phyloP scores from a whole-genome alignment of 1,140 invertebrate species.

The Diabrotica undecimpunctata region DNA sequence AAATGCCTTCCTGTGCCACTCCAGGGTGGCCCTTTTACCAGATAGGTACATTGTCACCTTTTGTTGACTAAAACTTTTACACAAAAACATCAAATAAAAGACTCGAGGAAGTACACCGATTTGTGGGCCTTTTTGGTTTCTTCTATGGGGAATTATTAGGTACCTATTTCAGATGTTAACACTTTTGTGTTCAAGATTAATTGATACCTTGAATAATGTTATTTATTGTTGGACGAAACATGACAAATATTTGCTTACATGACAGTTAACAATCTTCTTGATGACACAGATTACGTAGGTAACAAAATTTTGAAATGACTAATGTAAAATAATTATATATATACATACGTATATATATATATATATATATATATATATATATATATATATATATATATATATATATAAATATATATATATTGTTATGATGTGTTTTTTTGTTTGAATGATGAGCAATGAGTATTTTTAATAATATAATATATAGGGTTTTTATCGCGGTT shows the following conservation, averaged over 20 bases:
- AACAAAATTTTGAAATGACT: no score
- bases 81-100: background rate
- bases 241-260: background rate
- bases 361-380: no score
- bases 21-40: conserved; percentile 1
- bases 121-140: background rate
- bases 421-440: no score
- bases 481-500: no score
- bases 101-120: background rate
- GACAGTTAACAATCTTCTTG: background rate
- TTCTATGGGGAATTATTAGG: conserved; percentile 2
- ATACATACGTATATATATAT: no score
- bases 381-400: no score
- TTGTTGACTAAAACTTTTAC: conserved; percentile 2
- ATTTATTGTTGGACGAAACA: background rate
- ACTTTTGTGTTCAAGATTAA: conserved; percentile 3
- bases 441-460: no score
- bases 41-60: conserved; percentile 2
- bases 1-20: background rate
- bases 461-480: no score
- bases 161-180: conserved; percentile 2
- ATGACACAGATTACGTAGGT: background rate
- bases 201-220: conserved; percentile 2
- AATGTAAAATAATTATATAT: no score
- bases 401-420: no score